Conservation (phyloP, 1,140 invertebrate species). For the Hycleus cichorii region DNA sequence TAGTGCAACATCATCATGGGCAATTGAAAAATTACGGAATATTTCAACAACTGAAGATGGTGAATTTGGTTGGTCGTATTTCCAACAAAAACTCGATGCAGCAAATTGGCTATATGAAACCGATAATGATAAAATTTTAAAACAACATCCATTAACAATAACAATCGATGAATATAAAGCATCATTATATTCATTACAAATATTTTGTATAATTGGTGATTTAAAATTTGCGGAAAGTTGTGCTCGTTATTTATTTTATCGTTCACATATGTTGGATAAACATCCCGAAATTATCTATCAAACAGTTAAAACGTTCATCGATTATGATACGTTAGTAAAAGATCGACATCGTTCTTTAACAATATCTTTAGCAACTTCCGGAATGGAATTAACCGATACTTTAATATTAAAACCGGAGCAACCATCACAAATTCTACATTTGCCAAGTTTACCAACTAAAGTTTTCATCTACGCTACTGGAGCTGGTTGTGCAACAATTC, state of each 20-base stretch:
- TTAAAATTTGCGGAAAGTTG: slow-evolving; percentile 54
- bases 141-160: slow-evolving; percentile 39
- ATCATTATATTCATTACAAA: slow-evolving; percentile 42
- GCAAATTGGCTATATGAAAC: slow-evolving; percentile 53
- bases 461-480: slow-evolving; percentile 60
- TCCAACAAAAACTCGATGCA: slow-evolving; percentile 44
- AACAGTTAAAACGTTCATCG: slow-evolving; percentile 50
- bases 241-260: slow-evolving; percentile 54
- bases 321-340: slow-evolving; percentile 48
- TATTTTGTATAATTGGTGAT: slow-evolving; percentile 45
- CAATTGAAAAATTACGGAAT: slow-evolving; percentile 48
- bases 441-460: slow-evolving; percentile 55
- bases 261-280: slow-evolving; percentile 51
- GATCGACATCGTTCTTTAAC: slow-evolving; percentile 53
- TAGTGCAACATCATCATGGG: slow-evolving; percentile 48
- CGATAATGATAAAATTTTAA: slow-evolving; percentile 41
- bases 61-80: slow-evolving; percentile 54
- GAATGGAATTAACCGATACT: slow-evolving; percentile 59
- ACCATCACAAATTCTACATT: slow-evolving; percentile 46
- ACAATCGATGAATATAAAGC: slow-evolving; percentile 46
- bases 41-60: slow-evolving; percentile 56
- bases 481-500: slow-evolving; percentile 56
- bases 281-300: slow-evolving; percentile 52
- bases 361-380: slow-evolving; percentile 55
- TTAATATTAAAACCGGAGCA: slow-evolving; percentile 49